Base-by-base conservation (phyloP, 2,888 invertebrate genomes). In the Tachina grossa region DNA sequence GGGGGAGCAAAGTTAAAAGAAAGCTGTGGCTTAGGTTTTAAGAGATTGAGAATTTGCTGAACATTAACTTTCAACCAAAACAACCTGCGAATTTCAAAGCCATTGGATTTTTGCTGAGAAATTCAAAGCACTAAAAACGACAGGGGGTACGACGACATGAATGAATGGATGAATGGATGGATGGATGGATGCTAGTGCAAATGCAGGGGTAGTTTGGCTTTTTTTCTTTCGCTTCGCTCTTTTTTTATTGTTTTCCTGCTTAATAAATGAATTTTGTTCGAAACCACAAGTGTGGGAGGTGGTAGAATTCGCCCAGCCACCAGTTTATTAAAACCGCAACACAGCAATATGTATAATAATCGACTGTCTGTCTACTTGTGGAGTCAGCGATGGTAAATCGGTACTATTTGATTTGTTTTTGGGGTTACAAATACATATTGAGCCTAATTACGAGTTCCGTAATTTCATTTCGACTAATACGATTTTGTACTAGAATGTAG, bases 31-130 rank as follows among this genome's bases (percentile, higher is more conserved):
- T 88, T 82, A 84, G 87, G 88, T 87, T 6, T 88, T 87, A 88
- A 78, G 81, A 89, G 89, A 90, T 90, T 90, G 89, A 89, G 89
- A 90, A 84, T 89, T 88, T 85, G 87, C 87, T 88, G 77, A 80
- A 74, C 66, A 74, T 69, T 82, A 66, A 65, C 57, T 75, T 83
- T 79, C 22, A 84, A 84, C 63, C 81, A 77, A 84, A 84, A 85
- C 85, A 87, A 88, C 83, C 88, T 86, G 88, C 61, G 79, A 85
- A 84, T 76, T 59, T 71, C 4, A 53, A 82, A 66, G 45, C 53
- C 13, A 31, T 39, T 31, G 4, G 76, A 86, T 84, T 86, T 87
- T 84, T 80, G 76, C 85, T 77, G 84, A 87, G 85, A 79, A 85
- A 75, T 84, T 51, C 87, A 61, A 55, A 59, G 63, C n/a, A 31